phyloP scores from a whole-genome alignment of 53 echinoderm and acorn worm species.

The Mesocentrotus franciscanus region DNA sequence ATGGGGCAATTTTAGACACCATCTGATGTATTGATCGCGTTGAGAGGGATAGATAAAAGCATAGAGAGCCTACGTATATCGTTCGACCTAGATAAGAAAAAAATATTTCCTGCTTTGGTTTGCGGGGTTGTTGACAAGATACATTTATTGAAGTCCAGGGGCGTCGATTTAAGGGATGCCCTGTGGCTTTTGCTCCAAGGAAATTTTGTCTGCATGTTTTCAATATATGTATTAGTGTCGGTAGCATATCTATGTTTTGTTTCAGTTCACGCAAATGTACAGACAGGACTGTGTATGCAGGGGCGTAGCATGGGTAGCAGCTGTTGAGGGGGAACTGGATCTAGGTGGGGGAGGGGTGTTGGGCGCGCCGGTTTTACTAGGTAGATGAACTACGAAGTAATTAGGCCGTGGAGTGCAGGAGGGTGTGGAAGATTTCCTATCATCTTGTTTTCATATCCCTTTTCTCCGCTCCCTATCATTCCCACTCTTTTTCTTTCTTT shows the following conservation, averaged over 20 bases:
- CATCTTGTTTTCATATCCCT: too few species aligned
- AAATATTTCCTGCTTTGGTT: neutral
- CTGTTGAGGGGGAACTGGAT: neutral
- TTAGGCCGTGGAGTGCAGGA: too few species aligned
- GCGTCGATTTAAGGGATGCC: neutral
- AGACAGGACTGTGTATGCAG: neutral
- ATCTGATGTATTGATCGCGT: neutral
- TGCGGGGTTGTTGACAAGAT: neutral
- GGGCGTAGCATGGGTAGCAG: neutral
- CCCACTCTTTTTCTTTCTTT: too few species aligned
- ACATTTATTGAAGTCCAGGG: neutral
- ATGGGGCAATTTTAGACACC: conserved; percentile 2
- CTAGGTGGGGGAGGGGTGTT: neutral
- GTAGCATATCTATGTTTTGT: too few species aligned
- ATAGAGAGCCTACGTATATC: neutral
- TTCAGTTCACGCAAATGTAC: too few species aligned
- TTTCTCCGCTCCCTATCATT: too few species aligned
- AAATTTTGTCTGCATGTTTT: too few species aligned
- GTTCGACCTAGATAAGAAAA: neutral
- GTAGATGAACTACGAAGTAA: too few species aligned
- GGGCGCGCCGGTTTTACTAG: too few species aligned
- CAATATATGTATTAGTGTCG: too few species aligned
- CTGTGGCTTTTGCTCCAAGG: neutral
- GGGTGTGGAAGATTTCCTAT: too few species aligned
- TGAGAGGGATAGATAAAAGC: neutral